Evolutionary conservation across 2,888 invertebrate species (phyloP), one percentile per base, ranked within the genome.

Genomic region (Spialia ferax): DNA sequence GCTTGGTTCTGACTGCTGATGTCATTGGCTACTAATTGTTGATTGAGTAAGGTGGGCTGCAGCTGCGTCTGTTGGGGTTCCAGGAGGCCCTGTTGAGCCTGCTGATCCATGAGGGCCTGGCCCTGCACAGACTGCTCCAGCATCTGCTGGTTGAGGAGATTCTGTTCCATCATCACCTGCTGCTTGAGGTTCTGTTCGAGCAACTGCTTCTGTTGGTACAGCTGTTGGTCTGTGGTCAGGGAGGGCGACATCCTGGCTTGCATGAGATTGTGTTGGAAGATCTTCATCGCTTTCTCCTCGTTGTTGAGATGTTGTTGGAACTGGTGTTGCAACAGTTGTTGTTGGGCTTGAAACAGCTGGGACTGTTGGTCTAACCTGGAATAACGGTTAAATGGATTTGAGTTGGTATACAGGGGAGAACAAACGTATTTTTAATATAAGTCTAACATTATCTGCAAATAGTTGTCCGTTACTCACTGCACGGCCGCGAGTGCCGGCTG

Each of bases 231-330:
- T 1, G 85, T 67, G 42, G 75, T 74, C 50, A 88, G 72, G 26
- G 81, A 77, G 11, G 94, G 94, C 18, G 94, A 91, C 75, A 92
- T 89, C 67, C 94, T 79, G 48, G 92, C 90, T 75, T 94, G 95
- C 79, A 95, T 93, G 52, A 94, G 88, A 74, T 95, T 95, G 73
- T 95, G 95, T 71, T 95, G 95, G 42, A 95, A 87, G 70, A 95
- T 90, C 78, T 95, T 95, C 85, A 95, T 93, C 50, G 94, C 91
- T 57, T 94, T 89, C 73, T 94, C 93, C 68, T 92, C 92, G 70
- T 87, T 90, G 73, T 88, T 87, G 10, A 89, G 91, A 69, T 94
- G 93, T 75, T 95, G 94, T 75, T 95, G 95, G 70, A 94, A 91
- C 75, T 95, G 88, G 69, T 95, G 95, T 72, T 95, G 95, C 8